These are phyloP conservation scores for Mechanitis mazaeus DNA, from an alignment of 2,888 invertebrate species.

Conservation along the genomic window DNA sequence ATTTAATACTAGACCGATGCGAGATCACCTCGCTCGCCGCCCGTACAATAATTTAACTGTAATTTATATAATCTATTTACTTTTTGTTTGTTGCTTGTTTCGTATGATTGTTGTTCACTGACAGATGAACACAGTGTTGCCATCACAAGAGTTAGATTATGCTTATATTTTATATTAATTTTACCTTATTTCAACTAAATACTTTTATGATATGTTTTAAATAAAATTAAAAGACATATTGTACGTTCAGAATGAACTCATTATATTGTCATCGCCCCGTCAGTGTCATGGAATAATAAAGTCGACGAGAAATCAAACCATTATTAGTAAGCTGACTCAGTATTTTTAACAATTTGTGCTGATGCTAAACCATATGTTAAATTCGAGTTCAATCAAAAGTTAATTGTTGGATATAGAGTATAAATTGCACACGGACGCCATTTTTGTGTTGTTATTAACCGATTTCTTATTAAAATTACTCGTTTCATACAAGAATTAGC, in stretches of 20 bases:
- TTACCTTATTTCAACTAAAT: no score
- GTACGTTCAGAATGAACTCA: no score
- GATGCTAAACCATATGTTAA: slow-evolving; percentile 26
- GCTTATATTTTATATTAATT: no score
- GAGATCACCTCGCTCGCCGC: not conserved
- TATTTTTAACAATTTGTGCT: slow-evolving; percentile 5
- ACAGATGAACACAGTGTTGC: slow-evolving; percentile 10
- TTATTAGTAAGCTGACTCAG: not conserved
- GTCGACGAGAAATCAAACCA: not conserved
- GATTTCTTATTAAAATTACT: slow-evolving; percentile 17
- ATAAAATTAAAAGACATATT: no score
- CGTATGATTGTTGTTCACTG: not conserved
- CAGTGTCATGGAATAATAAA: no score
- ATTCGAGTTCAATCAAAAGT: slow-evolving; percentile 32
- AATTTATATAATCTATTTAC: slow-evolving; percentile 1
- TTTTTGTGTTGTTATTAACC: slow-evolving; percentile 32
- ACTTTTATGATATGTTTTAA: no score
- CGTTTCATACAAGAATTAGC: slow-evolving; percentile 4
- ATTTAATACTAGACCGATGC: not conserved
- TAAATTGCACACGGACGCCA: slow-evolving; percentile 27
- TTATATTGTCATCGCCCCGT: not conserved
- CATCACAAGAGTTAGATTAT: slow-evolving; percentile 10
- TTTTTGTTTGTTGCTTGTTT: slow-evolving; percentile 5
- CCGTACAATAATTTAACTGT: not conserved
- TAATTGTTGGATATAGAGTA: slow-evolving; percentile 33